These are phyloP conservation scores for Corvus cornix DNA, from an alignment of 2,113 vertebrate genomes.

Conservation along the genomic window DNA sequence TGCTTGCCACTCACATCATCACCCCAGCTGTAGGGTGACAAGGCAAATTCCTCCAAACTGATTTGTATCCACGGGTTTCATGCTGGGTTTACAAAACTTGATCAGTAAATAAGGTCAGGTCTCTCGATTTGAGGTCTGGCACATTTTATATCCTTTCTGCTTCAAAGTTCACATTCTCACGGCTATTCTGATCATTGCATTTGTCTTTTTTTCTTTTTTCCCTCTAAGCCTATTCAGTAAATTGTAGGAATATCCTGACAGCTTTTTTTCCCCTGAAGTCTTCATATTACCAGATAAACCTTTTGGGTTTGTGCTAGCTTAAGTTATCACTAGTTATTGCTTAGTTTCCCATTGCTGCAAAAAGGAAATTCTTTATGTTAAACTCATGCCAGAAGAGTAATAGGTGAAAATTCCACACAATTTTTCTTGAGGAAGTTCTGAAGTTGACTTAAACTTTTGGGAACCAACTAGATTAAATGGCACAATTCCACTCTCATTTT, in stretches of 20 bases:
- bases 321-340: neutral
- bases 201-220: neutral
- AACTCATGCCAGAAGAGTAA: neutral
- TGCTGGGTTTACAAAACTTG: neutral
- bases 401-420: neutral
- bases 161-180: neutral
- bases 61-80: slow-evolving; percentile 36
- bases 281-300: neutral
- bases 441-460: neutral
- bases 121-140: neutral
- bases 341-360: neutral
- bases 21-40: neutral
- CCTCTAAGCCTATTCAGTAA: neutral
- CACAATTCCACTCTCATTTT: neutral
- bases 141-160: neutral
- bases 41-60: neutral
- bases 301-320: neutral
- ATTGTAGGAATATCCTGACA: neutral
- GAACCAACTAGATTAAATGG: neutral
- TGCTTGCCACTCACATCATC: neutral
- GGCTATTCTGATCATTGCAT: neutral
- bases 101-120: neutral
- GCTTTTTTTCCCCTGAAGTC: neutral
- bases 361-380: neutral
- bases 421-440: neutral